Evolutionary conservation across 1,140 invertebrate genomes (phyloP), one percentile per base, ranked within the genome.

Genomic region (Zaprionus africanus): DNA sequence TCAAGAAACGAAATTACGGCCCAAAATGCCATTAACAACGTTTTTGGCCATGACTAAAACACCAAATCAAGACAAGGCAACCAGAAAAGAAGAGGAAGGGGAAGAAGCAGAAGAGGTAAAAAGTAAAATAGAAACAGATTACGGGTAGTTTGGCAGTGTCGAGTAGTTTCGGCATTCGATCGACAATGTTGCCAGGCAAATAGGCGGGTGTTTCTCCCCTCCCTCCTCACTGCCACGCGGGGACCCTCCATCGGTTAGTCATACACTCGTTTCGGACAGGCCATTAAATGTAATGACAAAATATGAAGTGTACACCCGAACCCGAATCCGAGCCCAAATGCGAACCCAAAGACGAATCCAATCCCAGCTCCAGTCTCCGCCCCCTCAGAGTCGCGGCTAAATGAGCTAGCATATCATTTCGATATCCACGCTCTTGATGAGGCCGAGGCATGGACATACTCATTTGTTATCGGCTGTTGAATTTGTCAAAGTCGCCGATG

Each of bases 281-380:
- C 80, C 77, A 87, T 87, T 87, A 87, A 88, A 87, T 83, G 77
- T 87, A 83, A 87, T 87, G 83, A 83, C 84, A 87, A 79, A 76
- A 66, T 67, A 71, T 67, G 69, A 73, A 70, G 68, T 68, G 61
- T 76, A 54, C 75, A 78, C 51, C 69, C 43, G 15, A 53, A 22
- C 15, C 36, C 36, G 0, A 22, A 2, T 3, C 51, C 36, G 49
- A n/a, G 17, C 31, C 5, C 7, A 13, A 34, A 43, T 4, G 19
- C 38, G 3, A 31, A 11, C 9, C 26, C 28, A 38, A 38, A 68
- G 24, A 28, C 12, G 31, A 43, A 38, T 36, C 31, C 12, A 22
- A 41, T 34, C 34, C 34, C 43, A 5, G 22, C 3, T 22, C 17
- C 46, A 11, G 46, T 5, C 19, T 51, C 22, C 19, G 22, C 28